Evolutionary conservation across 1,140 invertebrate species (phyloP), one percentile per base, ranked within the genome.

Genomic region (Mylabris phalerata): DNA sequence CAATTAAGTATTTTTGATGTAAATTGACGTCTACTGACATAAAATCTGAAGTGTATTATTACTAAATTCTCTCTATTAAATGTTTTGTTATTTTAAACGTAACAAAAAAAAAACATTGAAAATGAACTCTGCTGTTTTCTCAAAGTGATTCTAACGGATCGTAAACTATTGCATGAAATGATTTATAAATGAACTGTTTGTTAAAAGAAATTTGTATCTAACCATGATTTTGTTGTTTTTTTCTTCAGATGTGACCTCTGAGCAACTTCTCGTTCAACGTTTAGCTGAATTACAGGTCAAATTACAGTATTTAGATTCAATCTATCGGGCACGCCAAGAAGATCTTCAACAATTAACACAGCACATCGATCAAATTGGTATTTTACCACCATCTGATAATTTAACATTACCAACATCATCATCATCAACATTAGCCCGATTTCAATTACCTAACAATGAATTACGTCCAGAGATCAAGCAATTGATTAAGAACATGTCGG

Each of bases 251-350:
- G 65, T 84, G 67, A 81, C 77, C 56, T 80, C 81, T 55, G 87
- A 89, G 68, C 80, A 85, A 64, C 73, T 81, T 56, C 73, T 90
- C 66, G 81, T 85, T 46, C 80, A 85, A 70, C 76, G 82, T 48
- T 73, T 89, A 61, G 83, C 85, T 24, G 86, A 88, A 59, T 78
- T 89, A 63, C 83, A 86, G 55, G 82, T 85, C 47, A 79, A 84
- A 25, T 70, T 90, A 9, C 82, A 87, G 64, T 86, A 86, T 65
- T 75, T 89, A 24, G 86, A 90, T 65, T 80, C 84, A 5, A 78
- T 88, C 71, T 89, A 88, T 69, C 74, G 82, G 9, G 80, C 84
- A 0, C 70, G 86, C 3, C 82, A 88, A 65, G 84, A 86, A 69
- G 87, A 90, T 67, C 79, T 90, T 1, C 79, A 82, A 19, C 72